Base-by-base conservation (phyloP, 1,140 invertebrate genomes). In the Pseudomyrmex dendroicus region DNA sequence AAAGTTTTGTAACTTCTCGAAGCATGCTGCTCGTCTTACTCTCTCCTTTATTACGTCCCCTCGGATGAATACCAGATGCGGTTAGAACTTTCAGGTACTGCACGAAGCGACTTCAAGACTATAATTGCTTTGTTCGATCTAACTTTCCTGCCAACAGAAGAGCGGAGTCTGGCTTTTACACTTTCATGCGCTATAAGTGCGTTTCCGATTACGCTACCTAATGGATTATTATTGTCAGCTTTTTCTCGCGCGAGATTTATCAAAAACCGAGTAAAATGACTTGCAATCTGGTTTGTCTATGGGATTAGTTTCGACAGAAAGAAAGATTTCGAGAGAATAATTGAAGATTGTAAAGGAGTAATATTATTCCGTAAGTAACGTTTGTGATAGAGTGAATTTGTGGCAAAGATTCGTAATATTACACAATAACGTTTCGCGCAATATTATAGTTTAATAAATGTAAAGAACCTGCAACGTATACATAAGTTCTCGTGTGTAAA, bases 1-100 rank as follows among this genome's bases (percentile, higher is more conserved):
- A 82, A 85, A 89, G 78, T 89, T 89, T 68, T 56, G 85, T 66
- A 67, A 85, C 83, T 89, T 73, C 82, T 85, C 76, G 73, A 64
- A 84, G 85, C 85, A 83, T 82, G 85, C 83, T 86, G 82, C 73
- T 76, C 78, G 74, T 84, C 86, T 87, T 83, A 73, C 86, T 83
- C 88, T 84, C 85, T 87, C 88, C 89, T 89, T 89, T 89, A 89
- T 89, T 89, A 89, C 80, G 86, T 80, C 87, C 88, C 66, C 73
- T 87, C 86, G 88, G 88, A 89, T 89, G 89, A 89, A 89, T 89
- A 89, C 88, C 85, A 89, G 89, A 89, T 89, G 89, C 88, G 83
- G 89, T 89, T 87, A 85, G 85, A 89, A 89, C 85, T 89, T 89
- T 89, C 83, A 78, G 85, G 82, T 88, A 86, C 84, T 74, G 76